Percentiles rank a stretch among this genome's conserved stretches.
These are phyloP conservation scores for Drosophila ezoana DNA, from an alignment of 2,888 invertebrate genomes.

Conservation along the genomic window DNA sequence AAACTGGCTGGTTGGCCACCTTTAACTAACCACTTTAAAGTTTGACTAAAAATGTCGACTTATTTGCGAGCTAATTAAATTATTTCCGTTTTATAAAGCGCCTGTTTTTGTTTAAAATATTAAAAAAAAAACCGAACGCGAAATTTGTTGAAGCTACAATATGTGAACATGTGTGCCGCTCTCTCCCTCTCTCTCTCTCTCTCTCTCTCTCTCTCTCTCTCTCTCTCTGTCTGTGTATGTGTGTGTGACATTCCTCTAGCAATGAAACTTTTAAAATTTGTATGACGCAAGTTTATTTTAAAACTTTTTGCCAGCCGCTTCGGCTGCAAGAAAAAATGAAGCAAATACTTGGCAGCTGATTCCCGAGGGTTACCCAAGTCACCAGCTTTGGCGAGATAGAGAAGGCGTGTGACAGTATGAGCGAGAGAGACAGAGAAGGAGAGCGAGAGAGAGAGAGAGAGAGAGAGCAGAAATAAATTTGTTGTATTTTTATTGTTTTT, in stretches of 20 bases:
- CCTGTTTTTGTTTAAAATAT: too few species aligned
- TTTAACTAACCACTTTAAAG: not conserved
- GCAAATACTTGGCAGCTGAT: slow-evolving; percentile 58
- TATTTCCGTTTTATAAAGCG: slow-evolving; percentile 4
- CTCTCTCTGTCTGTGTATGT: slow-evolving; percentile 11
- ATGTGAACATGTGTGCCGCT: slow-evolving; percentile 15
- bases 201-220: not conserved
- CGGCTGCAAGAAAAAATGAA: slow-evolving; percentile 20
- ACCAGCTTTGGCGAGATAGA: slow-evolving; percentile 15
- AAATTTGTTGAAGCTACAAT: slow-evolving; percentile 33
- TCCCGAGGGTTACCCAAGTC: slow-evolving; percentile 47
- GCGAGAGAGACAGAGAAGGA: not conserved
- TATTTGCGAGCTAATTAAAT: slow-evolving; percentile 6
- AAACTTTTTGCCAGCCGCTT: slow-evolving; percentile 69
- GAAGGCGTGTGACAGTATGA: not conserved
- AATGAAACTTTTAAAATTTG: slow-evolving; percentile 72
- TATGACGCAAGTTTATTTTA: slow-evolving; percentile 77
- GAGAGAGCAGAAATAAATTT: slow-evolving; percentile 19
- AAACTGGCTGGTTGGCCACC: not conserved
- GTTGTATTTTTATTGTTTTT: slow-evolving; percentile 62
- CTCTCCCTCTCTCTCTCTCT: slow-evolving; percentile 1
- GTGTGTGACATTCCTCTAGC: slow-evolving; percentile 34
- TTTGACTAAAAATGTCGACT: not conserved
- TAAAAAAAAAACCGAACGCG: too few species aligned
- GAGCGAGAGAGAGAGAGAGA: not conserved